Base-by-base conservation (phyloP, 2,888 invertebrate genomes). In the Caenorhabditis sp. region DNA sequence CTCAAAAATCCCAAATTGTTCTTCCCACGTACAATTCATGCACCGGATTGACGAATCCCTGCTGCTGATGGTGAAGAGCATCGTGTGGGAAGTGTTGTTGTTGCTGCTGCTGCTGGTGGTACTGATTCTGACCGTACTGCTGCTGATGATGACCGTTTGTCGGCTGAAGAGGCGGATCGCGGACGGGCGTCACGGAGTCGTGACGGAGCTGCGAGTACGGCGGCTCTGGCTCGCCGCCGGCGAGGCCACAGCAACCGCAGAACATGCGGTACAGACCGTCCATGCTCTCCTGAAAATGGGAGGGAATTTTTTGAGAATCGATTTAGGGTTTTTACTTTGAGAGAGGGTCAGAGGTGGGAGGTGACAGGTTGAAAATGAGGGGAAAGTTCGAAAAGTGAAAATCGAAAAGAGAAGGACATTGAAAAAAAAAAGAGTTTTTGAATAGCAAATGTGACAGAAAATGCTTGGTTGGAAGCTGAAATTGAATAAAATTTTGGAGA, bases 191-290 rank as follows among this genome's bases (percentile, higher is more conserved):
- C 22, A 82, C 76, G 7, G 68, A 59, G 41, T 82, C 61, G 28
- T 70, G 14, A 6, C 64, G 72, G 19, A 82, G 61, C 19, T 76
- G 76, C 12, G 64, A 41, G 61, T 82, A 82, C n/a, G 82, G 82
- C 5, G 70, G 54, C 14, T 82, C 76, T 26, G 22, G 41, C 6
- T 76, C 76, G 16, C 14, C 54, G 4, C 76, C 72, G 47, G 47
- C 47, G 8, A 68, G 8, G 14, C 82, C 82, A 44, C 82, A 82
- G 56, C 82, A 82, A 22, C 82, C 76, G 56, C 82, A 82, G 73
- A 82, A 77, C 22, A 82, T 66, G 38, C 76, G 70, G 41, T 76
- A 59, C 2, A 82, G 19, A 12, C 64, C 70, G 68, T 81, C 81
- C 81, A 81, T 81, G 49, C n/a, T n/a, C n/a, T n/a, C 24, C 51